Conservation (phyloP, 2,797 vertebrate genomes). For the Buceros bicornis region DNA sequence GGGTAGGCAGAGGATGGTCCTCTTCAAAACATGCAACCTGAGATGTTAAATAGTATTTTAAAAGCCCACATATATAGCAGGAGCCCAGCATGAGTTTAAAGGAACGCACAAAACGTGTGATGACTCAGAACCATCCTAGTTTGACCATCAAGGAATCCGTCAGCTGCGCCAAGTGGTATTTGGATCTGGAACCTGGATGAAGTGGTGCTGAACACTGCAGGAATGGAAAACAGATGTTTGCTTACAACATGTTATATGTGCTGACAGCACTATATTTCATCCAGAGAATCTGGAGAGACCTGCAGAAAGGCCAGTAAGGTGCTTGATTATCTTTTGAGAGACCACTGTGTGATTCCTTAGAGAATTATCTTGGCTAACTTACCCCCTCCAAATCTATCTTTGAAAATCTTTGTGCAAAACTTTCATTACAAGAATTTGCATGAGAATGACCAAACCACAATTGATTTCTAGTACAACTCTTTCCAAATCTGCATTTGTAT, state of each 20-base stretch:
- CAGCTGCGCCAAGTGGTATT: background rate
- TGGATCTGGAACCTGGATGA: background rate
- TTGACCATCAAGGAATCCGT: background rate
- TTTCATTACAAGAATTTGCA: background rate
- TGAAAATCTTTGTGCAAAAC: background rate
- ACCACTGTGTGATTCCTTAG: background rate
- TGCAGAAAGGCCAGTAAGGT: background rate
- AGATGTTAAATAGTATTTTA: background rate
- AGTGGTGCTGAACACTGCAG: background rate
- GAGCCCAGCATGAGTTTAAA: background rate
- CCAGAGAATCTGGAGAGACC: background rate
- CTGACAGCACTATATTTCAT: background rate
- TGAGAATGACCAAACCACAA: background rate
- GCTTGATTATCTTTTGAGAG: background rate
- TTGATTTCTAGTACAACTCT: background rate
- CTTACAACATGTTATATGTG: rapidly evolving
- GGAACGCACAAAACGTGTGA: background rate
- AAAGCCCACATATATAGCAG: background rate
- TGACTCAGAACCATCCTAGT: background rate
- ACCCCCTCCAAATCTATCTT: background rate
- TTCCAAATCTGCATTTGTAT: background rate
- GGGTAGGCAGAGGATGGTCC: background rate
- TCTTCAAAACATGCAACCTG: background rate
- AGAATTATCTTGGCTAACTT: background rate
- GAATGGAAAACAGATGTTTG: background rate